phyloP scores from a whole-genome alignment of 2,113 vertebrate genomes.

The Spea multiplicata region DNA sequence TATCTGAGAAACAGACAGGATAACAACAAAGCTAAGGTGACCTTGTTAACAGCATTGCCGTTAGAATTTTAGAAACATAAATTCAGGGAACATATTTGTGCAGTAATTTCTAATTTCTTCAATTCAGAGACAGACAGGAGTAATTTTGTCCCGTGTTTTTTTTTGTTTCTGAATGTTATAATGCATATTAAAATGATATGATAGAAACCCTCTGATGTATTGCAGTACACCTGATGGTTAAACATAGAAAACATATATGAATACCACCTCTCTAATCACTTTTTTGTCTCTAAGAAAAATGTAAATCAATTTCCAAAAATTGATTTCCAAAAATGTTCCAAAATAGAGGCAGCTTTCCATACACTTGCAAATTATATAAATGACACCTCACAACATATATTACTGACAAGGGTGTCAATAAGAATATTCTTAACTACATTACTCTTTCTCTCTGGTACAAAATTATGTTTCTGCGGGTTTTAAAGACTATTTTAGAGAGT shows the following conservation, averaged over 20 bases:
- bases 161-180: background rate
- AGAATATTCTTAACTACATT: too few relatives aligned
- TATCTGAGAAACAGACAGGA: background rate
- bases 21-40: background rate
- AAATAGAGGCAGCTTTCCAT: too few relatives aligned
- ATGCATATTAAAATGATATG: background rate
- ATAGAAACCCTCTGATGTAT: background rate
- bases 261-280: background rate
- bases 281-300: background rate
- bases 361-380: too few relatives aligned
- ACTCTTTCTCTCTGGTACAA: too few relatives aligned
- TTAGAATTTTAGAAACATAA: background rate
- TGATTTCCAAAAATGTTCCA: background rate
- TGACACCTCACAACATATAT: too few relatives aligned
- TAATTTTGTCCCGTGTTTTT: background rate
- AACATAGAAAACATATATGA: background rate
- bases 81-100: background rate
- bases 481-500: too few relatives aligned
- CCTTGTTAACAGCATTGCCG: background rate
- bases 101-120: background rate
- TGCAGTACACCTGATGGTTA: background rate
- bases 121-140: background rate
- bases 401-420: too few relatives aligned
- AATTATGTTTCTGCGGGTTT: too few relatives aligned
- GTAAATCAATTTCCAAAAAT: background rate